These are phyloP conservation scores for Xestia c-nigrum DNA, from an alignment of 2,888 invertebrate genomes.

Conservation along the genomic window DNA sequence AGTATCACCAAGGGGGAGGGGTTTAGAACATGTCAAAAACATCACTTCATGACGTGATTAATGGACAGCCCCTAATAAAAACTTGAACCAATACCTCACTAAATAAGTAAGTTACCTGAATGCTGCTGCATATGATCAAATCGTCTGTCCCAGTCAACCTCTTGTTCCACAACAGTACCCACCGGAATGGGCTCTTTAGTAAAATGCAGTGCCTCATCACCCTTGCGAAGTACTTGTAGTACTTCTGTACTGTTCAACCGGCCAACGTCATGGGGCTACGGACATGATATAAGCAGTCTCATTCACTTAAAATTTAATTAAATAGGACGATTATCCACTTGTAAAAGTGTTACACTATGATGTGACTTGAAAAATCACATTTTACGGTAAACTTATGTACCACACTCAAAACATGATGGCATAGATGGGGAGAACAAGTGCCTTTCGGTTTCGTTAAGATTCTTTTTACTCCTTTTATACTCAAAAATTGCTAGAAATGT, in stretches of 20 bases:
- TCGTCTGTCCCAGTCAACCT: constrained; percentile 94
- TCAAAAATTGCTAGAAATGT: neutral
- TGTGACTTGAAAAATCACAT: too few relatives aligned
- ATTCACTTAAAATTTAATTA: neutral
- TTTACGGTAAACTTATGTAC: too few relatives aligned
- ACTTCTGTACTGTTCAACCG: constrained; percentile 92
- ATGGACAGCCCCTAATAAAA: too few relatives aligned
- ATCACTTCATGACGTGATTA: too few relatives aligned
- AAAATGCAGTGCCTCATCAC: constrained; percentile 94
- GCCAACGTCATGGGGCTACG: constrained; percentile 94
- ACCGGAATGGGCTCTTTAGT: constrained; percentile 91
- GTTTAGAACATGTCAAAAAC: too few relatives aligned
- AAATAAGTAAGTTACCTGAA: constrained; percentile 90
- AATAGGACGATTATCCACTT: too few relatives aligned
- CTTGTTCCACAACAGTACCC: constrained; percentile 92
- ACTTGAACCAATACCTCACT: neutral
- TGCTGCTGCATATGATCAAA: constrained; percentile 98
- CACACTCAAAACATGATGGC: too few relatives aligned
- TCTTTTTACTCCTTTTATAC: too few relatives aligned
- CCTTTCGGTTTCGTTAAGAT: too few relatives aligned
- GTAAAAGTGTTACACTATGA: too few relatives aligned
- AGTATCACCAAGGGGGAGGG: too few relatives aligned
- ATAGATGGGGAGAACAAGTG: too few relatives aligned
- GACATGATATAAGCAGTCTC: neutral
- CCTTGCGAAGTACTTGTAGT: constrained; percentile 92